Base-by-base conservation (phyloP, 2,888 invertebrate species). In the Caenorhabditis angaria region DNA sequence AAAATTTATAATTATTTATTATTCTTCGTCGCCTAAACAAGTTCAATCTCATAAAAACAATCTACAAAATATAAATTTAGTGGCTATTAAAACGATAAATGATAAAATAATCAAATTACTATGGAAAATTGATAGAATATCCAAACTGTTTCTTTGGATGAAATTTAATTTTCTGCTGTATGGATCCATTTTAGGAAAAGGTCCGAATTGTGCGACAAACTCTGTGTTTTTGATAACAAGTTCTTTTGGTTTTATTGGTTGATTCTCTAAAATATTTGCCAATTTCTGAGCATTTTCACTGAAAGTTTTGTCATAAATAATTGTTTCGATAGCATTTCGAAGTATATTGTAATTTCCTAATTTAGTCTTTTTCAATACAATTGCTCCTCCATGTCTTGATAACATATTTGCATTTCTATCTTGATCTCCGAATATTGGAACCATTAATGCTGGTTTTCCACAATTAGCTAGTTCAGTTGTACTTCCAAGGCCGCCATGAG, bases 381-480 rank as follows among this genome's bases (percentile, higher is more conserved):
- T 61, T 18, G 70, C 57, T n/a, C 70, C 66, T 25, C 65, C 67
- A 24, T 70, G 70, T 1, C 76, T 29, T 6, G 57, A 32, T 22
- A 76, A 27, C 76, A 76, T 76, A 25, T 70, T 67, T 1, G 76
- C 69, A 48, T 76, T 76, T 55, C 72, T 64, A 41, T 67, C 57
- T 54, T 76, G 76, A 59, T 76, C 76, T 2, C 72, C 76, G n/a
- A 76, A 72, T 10, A 76, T 18, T 1, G 76, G 76, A 47, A 69
- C 60, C 65, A 59, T 24, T 4, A 70, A 54, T 22, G 70, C 65
- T 24, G 70, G 70, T 28, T 65, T 65, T 24, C 70, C 70, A 57
- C 61, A 32, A 32, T 70, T 61, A 32, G 65, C 65, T 22, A 70
- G 25, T 32, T 70, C 70, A 18, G 57, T 70, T 0, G 62, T 62